These are phyloP conservation scores for Falco rusticolus DNA, from an alignment of 2,797 vertebrate species.

Conservation along the genomic window DNA sequence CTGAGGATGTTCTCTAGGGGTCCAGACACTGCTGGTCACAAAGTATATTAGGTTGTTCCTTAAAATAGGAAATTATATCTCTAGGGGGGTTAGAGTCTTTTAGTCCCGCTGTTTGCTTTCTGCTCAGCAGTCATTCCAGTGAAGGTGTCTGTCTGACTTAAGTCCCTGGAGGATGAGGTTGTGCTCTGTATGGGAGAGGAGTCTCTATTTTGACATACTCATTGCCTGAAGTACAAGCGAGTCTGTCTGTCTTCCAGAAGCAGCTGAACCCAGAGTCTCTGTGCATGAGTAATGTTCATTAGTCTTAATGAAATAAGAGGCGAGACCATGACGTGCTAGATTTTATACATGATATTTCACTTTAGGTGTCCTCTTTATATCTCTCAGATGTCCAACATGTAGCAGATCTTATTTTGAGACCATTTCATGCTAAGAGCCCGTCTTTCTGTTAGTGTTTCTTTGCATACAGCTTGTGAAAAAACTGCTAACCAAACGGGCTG, in stretches of 20 bases:
- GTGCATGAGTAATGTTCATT: neutral
- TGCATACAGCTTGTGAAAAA: neutral
- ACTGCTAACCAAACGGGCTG: neutral
- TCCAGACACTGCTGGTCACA: neutral
- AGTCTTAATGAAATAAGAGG: neutral
- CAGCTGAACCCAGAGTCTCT: neutral
- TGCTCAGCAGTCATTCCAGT: neutral
- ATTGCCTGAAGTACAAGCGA: neutral
- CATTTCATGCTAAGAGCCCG: neutral
- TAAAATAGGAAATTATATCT: neutral
- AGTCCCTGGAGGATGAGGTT: neutral
- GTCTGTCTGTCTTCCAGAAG: neutral
- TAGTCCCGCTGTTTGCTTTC: neutral
- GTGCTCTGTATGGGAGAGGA: neutral
- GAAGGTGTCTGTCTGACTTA: neutral
- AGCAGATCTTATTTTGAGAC: neutral
- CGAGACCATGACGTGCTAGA: rapidly evolving
- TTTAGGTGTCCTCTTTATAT: neutral
- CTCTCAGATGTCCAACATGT: neutral
- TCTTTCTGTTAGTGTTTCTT: neutral
- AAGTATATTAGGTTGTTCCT: neutral
- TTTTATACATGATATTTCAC: neutral
- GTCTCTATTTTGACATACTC: neutral
- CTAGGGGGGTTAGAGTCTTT: neutral
- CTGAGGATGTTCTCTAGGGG: neutral